phyloP scores from a whole-genome alignment of 2,113 vertebrate genomes.

The Cnemophilus loriae region DNA sequence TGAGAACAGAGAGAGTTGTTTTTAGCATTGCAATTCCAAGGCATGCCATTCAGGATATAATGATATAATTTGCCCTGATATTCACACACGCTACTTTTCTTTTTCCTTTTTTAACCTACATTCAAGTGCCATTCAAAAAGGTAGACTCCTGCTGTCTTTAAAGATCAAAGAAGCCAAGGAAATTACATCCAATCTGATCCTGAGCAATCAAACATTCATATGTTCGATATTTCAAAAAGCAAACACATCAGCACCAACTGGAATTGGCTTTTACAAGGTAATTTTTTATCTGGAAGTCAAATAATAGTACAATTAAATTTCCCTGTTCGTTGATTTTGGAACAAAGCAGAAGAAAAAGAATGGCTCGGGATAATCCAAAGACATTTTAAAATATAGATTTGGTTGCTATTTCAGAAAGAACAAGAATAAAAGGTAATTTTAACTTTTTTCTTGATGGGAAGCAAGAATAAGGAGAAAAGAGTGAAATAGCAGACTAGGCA shows the following conservation, averaged over 20 bases:
- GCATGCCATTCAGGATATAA: not conserved
- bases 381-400: not conserved
- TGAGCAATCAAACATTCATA: not conserved
- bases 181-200: slow-evolving; percentile 18
- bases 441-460: not conserved
- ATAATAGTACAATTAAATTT: not conserved
- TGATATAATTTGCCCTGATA: not conserved
- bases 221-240: not conserved
- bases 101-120: not conserved
- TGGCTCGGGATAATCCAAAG: not conserved
- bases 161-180: slow-evolving; percentile 13
- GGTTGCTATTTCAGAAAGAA: not conserved
- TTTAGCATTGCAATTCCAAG: not conserved
- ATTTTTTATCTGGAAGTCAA: not conserved
- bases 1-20: not conserved
- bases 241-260: not conserved
- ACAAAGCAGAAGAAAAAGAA: not conserved
- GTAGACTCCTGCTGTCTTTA: not conserved
- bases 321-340: not conserved
- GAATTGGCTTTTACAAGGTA: not conserved
- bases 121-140: not conserved
- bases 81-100: not conserved
- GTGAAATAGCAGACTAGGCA: not conserved
- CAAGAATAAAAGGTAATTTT: not conserved
- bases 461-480: not conserved